Percentiles rank a stretch among this genome's conserved stretches.
These are phyloP conservation scores for Sebastes fasciatus DNA, from an alignment of 2,113 vertebrate genomes.

Conservation along the genomic window DNA sequence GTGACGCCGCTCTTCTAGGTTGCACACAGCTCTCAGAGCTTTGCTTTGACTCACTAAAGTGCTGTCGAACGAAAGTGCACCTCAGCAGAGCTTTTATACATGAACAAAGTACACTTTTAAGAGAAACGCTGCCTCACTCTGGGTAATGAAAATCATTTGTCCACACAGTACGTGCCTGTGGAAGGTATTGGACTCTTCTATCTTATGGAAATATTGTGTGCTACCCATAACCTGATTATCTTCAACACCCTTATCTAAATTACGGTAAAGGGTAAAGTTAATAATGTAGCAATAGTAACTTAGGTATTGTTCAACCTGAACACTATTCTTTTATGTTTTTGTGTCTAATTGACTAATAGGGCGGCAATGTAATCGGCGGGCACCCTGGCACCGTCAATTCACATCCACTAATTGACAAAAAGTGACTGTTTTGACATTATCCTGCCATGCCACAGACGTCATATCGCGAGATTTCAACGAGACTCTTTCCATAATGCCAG, in stretches of 20 bases:
- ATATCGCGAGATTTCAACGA: too few relatives aligned
- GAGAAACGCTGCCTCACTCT: background rate
- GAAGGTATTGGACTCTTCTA: background rate
- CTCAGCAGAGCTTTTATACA: background rate
- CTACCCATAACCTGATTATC: background rate
- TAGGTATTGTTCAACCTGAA: too few relatives aligned
- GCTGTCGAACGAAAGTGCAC: background rate
- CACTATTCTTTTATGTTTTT: too few relatives aligned
- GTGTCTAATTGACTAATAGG: too few relatives aligned
- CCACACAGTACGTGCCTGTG: background rate
- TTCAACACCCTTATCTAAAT: constrained; percentile 27
- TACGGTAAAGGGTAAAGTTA: constrained; percentile 8
- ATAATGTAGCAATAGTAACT: constrained; percentile 4
- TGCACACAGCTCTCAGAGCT: constrained; percentile 14
- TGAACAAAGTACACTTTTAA: background rate
- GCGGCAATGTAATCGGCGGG: too few relatives aligned
- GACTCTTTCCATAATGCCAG: too few relatives aligned
- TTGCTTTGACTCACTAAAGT: constrained; percentile 6
- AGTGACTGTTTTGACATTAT: too few relatives aligned
- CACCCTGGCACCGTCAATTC: too few relatives aligned
- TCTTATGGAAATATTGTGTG: background rate
- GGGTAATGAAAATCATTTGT: background rate
- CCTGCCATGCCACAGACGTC: too few relatives aligned
- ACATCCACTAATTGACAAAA: too few relatives aligned
- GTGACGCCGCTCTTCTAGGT: constrained; percentile 51